Conservation (phyloP, 2,113 vertebrate genomes). For the Grammomys surdaster region DNA sequence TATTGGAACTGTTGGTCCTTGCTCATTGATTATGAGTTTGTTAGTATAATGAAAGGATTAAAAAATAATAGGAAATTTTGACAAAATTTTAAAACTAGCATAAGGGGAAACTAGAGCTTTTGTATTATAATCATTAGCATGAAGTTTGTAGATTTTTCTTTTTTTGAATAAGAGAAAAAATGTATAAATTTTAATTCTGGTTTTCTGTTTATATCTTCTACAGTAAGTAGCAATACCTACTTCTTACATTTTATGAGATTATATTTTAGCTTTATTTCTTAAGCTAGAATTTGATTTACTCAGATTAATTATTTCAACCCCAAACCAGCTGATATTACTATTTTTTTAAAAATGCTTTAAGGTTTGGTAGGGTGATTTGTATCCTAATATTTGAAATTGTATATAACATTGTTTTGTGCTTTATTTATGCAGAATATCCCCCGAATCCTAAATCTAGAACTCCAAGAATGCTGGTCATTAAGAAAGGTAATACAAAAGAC, state of each 20-base stretch:
- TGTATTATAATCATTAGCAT: not conserved
- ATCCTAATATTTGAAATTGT: constrained; percentile 38
- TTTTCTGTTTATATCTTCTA: not conserved
- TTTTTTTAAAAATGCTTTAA: not conserved
- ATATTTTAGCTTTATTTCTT: constrained; percentile 43
- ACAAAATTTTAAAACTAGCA: constrained; percentile 15
- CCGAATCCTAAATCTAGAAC: constrained; percentile 89
- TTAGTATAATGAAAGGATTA: constrained; percentile 5
- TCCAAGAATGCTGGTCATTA: constrained; percentile 90
- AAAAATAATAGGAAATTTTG: constrained; percentile 32
- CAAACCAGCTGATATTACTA: not conserved
- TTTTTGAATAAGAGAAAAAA: not conserved
- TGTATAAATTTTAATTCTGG: not conserved
- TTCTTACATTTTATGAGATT: not conserved
- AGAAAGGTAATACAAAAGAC: constrained; percentile 89
- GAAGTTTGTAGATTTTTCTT: not conserved
- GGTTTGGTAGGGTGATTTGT: constrained; percentile 26
- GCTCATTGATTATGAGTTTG: constrained; percentile 23
- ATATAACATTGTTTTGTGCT: constrained; percentile 65
- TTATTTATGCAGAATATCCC: constrained; percentile 87
- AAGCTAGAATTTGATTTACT: constrained; percentile 1
- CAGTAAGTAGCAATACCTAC: not conserved
- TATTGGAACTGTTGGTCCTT: not conserved
- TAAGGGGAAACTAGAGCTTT: not conserved
- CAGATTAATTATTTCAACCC: constrained; percentile 49